Evolutionary conservation across 2,888 invertebrate genomes (phyloP), one percentile per base, ranked within the genome.

Genomic region (Calameuta pallipes): DNA sequence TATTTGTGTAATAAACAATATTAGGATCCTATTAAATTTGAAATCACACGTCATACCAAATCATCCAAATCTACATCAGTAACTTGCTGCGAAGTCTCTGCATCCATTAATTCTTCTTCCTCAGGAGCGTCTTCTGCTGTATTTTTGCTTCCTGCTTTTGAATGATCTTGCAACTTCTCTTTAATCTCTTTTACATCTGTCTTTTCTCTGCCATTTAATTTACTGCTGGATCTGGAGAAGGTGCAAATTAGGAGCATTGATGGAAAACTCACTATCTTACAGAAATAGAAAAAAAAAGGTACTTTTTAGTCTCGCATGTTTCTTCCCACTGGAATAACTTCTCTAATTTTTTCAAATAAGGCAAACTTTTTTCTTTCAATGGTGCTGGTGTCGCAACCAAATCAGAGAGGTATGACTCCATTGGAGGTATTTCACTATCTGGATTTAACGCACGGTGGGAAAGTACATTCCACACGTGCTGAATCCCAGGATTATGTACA

Each of bases 371-470:
- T 11, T 79, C 75, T 76, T 74, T 81, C 4, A 85, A 30, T 1
- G 74, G 76, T 30, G 83, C 80, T 4, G 87, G 86, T 31, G 76
- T 78, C 68, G 79, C 79, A 6, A 89, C 75, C 71, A 83, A 76
- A 23, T 85, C 76, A 70, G 78, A 81, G 11, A 90, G 74, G 74
- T 86, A 79, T 68, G 84, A 80, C 1, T 84, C 79, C 37, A 86
- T 78, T 3, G 82, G 78, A 56, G 86, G 83, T n/a, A 90, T 74
- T 9, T 87, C 81, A n/a, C 81, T 78, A 3, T 85, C 76, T 9
- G 87, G 87, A 82, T 89, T 79, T 1, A 90, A 56, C 2, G 87
- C 88, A 11, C 90, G 86, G 81, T 84, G 73, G 0, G 87, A 79
- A 31, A 90, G 68, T 30, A 80, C 78, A 79, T 90, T 83, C 85